phyloP scores from a whole-genome alignment of 1,140 invertebrate genomes.

The Pseudomyrmex sp. region DNA sequence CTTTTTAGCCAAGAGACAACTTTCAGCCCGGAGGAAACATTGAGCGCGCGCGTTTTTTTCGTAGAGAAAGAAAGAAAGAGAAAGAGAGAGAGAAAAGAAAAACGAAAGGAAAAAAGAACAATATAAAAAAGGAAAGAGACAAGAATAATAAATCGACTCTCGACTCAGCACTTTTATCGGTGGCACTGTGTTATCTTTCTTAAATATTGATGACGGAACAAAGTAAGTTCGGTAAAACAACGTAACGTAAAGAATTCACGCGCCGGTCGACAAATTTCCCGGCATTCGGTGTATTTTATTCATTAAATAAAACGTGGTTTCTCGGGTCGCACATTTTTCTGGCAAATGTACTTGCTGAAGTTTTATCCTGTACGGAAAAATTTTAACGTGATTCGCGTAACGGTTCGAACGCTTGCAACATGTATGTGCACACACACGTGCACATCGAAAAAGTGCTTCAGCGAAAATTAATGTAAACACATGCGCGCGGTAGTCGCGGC shows the following conservation, averaged over 20 bases:
- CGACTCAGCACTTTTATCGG: background rate
- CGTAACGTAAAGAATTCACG: background rate
- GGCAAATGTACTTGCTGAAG: background rate
- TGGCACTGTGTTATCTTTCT: background rate
- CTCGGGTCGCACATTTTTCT: slow-evolving; percentile 17
- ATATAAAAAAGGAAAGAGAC: too few relatives aligned
- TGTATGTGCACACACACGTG: background rate
- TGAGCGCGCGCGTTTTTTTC: background rate
- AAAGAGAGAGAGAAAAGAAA: too few relatives aligned
- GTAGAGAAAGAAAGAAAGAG: too few relatives aligned
- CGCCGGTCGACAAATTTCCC: background rate
- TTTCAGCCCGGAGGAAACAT: slow-evolving; percentile 16
- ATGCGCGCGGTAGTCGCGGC: background rate
- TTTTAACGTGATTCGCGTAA: slow-evolving; percentile 39
- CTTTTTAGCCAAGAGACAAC: slow-evolving; percentile 40
- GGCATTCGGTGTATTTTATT: background rate
- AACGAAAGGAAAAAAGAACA: too few relatives aligned
- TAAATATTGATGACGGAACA: background rate
- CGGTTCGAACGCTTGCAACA: slow-evolving; percentile 16
- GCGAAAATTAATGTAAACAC: slow-evolving; percentile 54
- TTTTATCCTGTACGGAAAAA: slow-evolving; percentile 20
- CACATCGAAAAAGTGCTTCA: slow-evolving; percentile 8
- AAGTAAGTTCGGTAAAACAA: background rate
- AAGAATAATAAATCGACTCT: slow-evolving; percentile 29
- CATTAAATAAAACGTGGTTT: slow-evolving; percentile 1